These are phyloP conservation scores for Myotis davidii DNA, from an alignment of 2,113 vertebrate species.

Conservation along the genomic window DNA sequence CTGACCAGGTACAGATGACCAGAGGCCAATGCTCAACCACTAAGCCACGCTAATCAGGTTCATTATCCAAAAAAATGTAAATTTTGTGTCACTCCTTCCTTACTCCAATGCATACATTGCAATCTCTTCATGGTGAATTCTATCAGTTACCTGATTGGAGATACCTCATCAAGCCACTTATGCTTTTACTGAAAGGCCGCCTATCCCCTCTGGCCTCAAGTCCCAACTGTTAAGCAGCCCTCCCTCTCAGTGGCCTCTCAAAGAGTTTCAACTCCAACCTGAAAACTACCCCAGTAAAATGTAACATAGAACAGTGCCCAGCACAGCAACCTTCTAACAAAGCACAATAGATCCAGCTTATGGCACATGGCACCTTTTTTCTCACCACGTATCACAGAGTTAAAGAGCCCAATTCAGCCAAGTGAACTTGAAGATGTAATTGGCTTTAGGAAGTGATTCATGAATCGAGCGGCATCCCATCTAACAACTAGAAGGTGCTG, in stretches of 20 bases:
- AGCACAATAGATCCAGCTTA: neutral
- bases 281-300: conserved; percentile 18
- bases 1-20: no score
- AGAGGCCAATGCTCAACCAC: no score
- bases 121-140: neutral
- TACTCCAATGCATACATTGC: neutral
- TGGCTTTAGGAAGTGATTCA: neutral
- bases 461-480: neutral
- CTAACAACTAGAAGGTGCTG: neutral
- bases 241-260: neutral
- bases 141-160: neutral
- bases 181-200: neutral
- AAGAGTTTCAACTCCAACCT: neutral
- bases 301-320: neutral
- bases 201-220: neutral
- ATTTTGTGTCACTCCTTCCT: neutral
- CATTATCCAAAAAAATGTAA: neutral
- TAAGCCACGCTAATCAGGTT: neutral
- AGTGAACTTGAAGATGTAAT: neutral
- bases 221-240: neutral
- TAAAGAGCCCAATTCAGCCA: neutral
- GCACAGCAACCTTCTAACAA: neutral
- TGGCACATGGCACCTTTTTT: neutral
- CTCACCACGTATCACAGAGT: neutral
- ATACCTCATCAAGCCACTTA: neutral